These are phyloP conservation scores for Orthonyx spaldingii DNA, from an alignment of 2,113 vertebrate genomes.

Conservation along the genomic window DNA sequence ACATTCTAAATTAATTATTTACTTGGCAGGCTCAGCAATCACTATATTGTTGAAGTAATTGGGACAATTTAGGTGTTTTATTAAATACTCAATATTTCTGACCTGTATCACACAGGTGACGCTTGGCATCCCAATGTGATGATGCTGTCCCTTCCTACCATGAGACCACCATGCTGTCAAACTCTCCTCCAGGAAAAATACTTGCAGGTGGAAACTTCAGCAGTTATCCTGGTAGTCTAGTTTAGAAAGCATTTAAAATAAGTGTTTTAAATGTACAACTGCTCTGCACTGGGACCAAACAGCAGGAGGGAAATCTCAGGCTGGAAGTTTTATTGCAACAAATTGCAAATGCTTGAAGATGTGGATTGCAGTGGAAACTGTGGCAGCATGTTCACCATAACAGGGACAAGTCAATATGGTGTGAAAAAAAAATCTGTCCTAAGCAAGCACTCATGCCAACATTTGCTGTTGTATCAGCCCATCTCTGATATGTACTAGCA, in stretches of 20 bases:
- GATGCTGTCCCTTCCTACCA: background rate
- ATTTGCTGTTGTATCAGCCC: background rate
- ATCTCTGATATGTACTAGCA: background rate
- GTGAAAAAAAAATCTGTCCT: background rate
- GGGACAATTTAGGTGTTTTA: background rate
- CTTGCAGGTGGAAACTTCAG: background rate
- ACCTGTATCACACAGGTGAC: background rate
- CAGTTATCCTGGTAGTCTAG: conserved; percentile 4
- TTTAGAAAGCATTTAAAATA: conserved; percentile 2
- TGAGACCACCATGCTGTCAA: background rate
- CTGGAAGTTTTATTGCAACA: background rate
- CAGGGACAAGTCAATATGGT: background rate
- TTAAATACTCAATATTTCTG: conserved; percentile 5
- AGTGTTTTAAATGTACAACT: background rate
- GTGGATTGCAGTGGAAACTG: background rate
- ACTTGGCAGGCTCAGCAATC: conserved; percentile 17
- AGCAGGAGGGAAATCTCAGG: background rate
- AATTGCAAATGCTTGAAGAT: background rate
- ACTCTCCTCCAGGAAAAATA: background rate
- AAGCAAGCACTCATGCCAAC: background rate
- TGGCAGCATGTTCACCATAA: background rate
- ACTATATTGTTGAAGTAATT: background rate
- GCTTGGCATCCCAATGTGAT: background rate
- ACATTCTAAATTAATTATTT: conserved; percentile 30
- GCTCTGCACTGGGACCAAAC: background rate